These are phyloP conservation scores for Cariama cristata DNA, from an alignment of 2,113 vertebrate genomes.

Conservation along the genomic window DNA sequence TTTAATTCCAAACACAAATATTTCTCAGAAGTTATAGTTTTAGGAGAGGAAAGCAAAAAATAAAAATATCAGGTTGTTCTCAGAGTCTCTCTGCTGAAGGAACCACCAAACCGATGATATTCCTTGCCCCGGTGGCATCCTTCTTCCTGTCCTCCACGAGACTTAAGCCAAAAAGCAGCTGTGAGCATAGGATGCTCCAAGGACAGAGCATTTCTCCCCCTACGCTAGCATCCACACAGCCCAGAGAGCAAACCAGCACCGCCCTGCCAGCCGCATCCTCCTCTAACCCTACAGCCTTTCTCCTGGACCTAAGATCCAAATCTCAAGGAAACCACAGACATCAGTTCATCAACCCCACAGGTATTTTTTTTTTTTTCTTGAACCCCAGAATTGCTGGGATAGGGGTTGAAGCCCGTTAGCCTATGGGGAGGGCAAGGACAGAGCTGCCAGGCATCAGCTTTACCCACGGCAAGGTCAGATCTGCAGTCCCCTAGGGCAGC, in stretches of 20 bases:
- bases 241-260: background rate
- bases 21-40: no score
- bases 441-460: background rate
- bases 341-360: background rate
- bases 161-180: no score
- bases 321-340: background rate
- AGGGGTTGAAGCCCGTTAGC: background rate
- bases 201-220: background rate
- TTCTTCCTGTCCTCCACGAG: no score
- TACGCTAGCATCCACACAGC: background rate
- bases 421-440: background rate
- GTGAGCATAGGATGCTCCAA: no score
- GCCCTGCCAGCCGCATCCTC: background rate
- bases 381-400: background rate
- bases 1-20: no score
- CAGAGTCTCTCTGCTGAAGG: no score
- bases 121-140: no score
- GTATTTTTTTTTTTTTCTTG: background rate
- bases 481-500: rapidly evolving
- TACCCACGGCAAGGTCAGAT: background rate
- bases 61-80: no score
- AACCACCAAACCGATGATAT: no score
- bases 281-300: background rate
- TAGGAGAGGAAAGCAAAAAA: no score
- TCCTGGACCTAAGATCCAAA: background rate